Base-by-base conservation (phyloP, 2,113 vertebrate genomes). In the Aramus guarauna region DNA sequence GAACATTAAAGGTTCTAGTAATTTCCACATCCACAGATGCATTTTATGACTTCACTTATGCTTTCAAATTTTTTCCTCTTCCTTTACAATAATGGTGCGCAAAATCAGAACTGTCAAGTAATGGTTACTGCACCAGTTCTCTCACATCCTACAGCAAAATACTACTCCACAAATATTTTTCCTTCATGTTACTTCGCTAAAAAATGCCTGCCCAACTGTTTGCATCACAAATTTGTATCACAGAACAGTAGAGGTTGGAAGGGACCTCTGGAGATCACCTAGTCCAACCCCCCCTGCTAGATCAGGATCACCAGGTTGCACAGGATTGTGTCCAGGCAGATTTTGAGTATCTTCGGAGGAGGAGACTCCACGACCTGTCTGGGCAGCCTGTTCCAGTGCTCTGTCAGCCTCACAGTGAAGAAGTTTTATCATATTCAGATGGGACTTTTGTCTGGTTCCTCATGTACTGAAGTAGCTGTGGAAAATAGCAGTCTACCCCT, bases 191-290 rank as follows among this genome's bases (percentile, higher is more conserved):
- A 15, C 41, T 86, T 88, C 11, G 6, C 50, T 76, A 34, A 88
- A 92, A 71, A 37, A 9, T 71, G 27, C 15, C 24, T 3, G 8
- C 16, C 2, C 41, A 66, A 5, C 22, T 77, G 9, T 24, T 23
- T 0, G 0, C 12, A 15, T 64, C 22, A 22, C 1, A 3, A 18
- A 5, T 13, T 72, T 67, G 26, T 53, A 27, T 53, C 26, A 29
- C 16, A 15, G 52, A 41, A 41, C 39, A 41, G 15, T 29, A 53
- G 52, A 24, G 52, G 26, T 53, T 53, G 27, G 52, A 53, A 53
- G 24, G 50, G 52, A 53, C 15, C 26, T 29, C 15, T 53, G 52
- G 26, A 53, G 26, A 53, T 53, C 43, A 43, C 15, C 52, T 52
- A 53, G 52, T 53, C 52, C 52, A 27, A 15, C 52, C 52, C 26